Conservation (phyloP, 2,888 invertebrate species). For the Bembecia ichneumoniformis region DNA sequence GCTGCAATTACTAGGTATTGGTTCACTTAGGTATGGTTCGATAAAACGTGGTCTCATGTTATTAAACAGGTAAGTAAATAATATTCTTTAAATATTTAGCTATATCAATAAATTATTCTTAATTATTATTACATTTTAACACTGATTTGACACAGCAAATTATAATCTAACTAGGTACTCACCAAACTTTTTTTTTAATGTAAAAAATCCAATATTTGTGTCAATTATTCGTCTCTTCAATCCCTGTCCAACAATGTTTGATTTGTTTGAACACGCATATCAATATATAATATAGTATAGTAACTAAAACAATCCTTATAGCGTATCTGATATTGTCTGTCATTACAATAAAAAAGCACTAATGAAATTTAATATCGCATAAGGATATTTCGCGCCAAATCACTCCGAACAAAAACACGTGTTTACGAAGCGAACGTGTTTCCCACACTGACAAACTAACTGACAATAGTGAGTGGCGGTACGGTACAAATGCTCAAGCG, state of each 20-base stretch:
- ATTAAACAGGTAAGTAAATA: no score
- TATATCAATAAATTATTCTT: no score
- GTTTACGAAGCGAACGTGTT: slow-evolving; percentile 12
- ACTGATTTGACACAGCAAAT: not conserved
- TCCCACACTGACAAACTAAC: slow-evolving; percentile 42
- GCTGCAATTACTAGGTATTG: no score
- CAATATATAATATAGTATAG: slow-evolving; percentile 48
- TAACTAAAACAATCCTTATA: slow-evolving; percentile 41
- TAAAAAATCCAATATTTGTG: slow-evolving; percentile 20
- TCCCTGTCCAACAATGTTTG: slow-evolving; percentile 41
- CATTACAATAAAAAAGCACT: slow-evolving; percentile 38
- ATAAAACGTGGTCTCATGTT: no score
- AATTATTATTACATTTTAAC: no score
- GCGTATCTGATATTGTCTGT: slow-evolving; percentile 40
- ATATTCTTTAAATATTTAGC: no score
- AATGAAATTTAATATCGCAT: not conserved
- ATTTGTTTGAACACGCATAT: slow-evolving; percentile 50
- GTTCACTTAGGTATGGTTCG: no score
- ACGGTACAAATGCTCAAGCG: slow-evolving; percentile 55
- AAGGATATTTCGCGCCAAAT: slow-evolving; percentile 27
- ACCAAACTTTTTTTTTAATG: not conserved
- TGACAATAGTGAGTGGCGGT: slow-evolving; percentile 22
- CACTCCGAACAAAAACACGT: slow-evolving; percentile 15
- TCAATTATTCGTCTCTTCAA: slow-evolving; percentile 18
- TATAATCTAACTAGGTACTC: not conserved